Percentiles rank a stretch among this genome's conserved stretches.
These are phyloP conservation scores for Synanthedon myopaeformis DNA, from an alignment of 2,888 invertebrate genomes.

Conservation along the genomic window DNA sequence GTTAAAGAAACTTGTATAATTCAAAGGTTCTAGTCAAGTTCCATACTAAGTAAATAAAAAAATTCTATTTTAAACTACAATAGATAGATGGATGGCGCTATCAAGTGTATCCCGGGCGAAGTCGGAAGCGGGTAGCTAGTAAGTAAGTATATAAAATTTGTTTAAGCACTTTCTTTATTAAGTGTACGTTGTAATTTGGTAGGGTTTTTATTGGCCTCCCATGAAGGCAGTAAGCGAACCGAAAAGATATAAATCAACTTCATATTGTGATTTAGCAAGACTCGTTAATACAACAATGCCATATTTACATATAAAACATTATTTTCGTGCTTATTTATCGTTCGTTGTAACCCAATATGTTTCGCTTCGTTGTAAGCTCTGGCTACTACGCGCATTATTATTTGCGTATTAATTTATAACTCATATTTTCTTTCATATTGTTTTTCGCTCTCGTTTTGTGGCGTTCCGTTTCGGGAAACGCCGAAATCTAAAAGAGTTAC, in stretches of 20 bases:
- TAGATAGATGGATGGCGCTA: too few relatives aligned
- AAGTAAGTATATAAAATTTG: too few relatives aligned
- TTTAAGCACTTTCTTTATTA: too few relatives aligned
- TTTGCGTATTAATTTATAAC: conserved; percentile 43
- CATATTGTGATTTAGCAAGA: conserved; percentile 73
- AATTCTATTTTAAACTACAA: too few relatives aligned
- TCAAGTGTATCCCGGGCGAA: too few relatives aligned
- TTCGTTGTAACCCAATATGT: conserved; percentile 33
- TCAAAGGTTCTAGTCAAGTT: too few relatives aligned
- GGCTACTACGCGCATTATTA: conserved; percentile 31
- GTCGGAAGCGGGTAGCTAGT: too few relatives aligned
- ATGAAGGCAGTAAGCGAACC: conserved; percentile 57
- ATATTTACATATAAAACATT: conserved; percentile 71
- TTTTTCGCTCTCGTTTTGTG: conserved; percentile 2
- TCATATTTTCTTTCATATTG: conserved; percentile 15
- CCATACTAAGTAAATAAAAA: too few relatives aligned
- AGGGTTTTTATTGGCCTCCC: conserved; percentile 60
- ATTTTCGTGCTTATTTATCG: conserved; percentile 55
- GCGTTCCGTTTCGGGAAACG: neutral
- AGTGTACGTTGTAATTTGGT: conserved; percentile 19
- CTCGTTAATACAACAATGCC: conserved; percentile 73
- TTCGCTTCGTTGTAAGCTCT: conserved; percentile 22
- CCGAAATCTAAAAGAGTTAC: neutral
- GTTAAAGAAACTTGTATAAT: too few relatives aligned
- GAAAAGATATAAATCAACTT: conserved; percentile 69